phyloP scores from a whole-genome alignment of 2,113 vertebrate genomes.

The Etheostoma spectabile region DNA sequence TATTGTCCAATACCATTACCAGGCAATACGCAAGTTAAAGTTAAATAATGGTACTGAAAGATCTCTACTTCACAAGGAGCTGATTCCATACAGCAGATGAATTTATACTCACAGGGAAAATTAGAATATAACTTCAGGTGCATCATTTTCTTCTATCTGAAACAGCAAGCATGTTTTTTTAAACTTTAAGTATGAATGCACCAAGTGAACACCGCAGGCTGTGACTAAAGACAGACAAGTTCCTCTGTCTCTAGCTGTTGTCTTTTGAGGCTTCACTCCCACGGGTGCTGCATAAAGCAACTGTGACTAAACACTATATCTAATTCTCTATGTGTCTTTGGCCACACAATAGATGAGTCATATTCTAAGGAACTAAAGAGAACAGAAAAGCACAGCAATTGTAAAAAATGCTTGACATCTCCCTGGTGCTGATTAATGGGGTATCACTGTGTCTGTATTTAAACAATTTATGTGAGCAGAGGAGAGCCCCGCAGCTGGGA shows the following conservation, averaged over 20 bases:
- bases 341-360: constrained; percentile 64
- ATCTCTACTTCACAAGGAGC: neutral
- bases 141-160: neutral
- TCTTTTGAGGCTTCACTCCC: constrained; percentile 20
- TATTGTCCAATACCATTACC: too few relatives aligned
- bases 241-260: constrained; percentile 13
- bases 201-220: neutral
- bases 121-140: neutral
- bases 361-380: constrained; percentile 48
- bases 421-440: constrained; percentile 72
- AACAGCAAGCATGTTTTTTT: neutral
- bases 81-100: neutral
- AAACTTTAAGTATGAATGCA: neutral
- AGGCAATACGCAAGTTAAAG: too few relatives aligned
- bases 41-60: too few relatives aligned
- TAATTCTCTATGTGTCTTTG: constrained; percentile 51
- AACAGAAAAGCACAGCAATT: constrained; percentile 54
- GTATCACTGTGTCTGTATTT: constrained; percentile 80
- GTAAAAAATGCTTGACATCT: constrained; percentile 76
- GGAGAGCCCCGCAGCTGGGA: constrained; percentile 74
- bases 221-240: constrained; percentile 3
- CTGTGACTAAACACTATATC: constrained; percentile 57
- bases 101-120: neutral
- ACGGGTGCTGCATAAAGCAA: constrained; percentile 34
- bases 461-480: constrained; percentile 83